These are phyloP conservation scores for Phymorhynchus buccinoides DNA, from an alignment of 1,140 invertebrate species.

Conservation along the genomic window DNA sequence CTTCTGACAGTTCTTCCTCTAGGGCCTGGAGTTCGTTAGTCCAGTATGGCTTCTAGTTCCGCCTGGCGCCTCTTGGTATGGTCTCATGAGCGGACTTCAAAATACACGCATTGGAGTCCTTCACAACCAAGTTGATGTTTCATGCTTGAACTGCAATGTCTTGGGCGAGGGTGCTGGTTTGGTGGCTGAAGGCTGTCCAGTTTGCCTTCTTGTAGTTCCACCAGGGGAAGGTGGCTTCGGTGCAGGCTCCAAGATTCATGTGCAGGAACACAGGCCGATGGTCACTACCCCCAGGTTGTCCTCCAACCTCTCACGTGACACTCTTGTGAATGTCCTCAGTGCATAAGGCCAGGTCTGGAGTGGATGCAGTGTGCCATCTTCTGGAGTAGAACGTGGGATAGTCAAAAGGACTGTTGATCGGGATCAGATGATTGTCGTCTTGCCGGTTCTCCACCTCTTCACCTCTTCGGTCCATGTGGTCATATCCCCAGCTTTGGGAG, in stretches of 20 bases:
- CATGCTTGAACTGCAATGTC: slow-evolving; percentile 23
- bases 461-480: background rate
- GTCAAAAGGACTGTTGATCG: slow-evolving; percentile 16
- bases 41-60: slow-evolving; percentile 42
- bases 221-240: background rate
- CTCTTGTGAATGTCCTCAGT: slow-evolving; percentile 40
- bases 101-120: slow-evolving; percentile 34
- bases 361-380: slow-evolving; percentile 43
- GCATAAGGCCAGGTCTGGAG: slow-evolving; percentile 43
- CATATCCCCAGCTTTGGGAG: slow-evolving; percentile 12
- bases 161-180: background rate
- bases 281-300: too few species aligned
- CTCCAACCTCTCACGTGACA: slow-evolving; percentile 13
- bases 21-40: slow-evolving; percentile 36
- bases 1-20: slow-evolving; percentile 37
- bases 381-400: slow-evolving; percentile 45
- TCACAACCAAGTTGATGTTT: slow-evolving; percentile 20
- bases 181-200: slow-evolving; percentile 31
- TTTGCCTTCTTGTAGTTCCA: slow-evolving; percentile 35
- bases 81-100: slow-evolving; percentile 35
- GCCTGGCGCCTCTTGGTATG: slow-evolving; percentile 29
- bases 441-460: slow-evolving; percentile 24
- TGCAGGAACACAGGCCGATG: too few species aligned
- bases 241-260: slow-evolving; percentile 3
- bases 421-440: slow-evolving; percentile 27